Conservation (phyloP, 2,888 invertebrate genomes). For the Theodoxus fluviatilis region DNA sequence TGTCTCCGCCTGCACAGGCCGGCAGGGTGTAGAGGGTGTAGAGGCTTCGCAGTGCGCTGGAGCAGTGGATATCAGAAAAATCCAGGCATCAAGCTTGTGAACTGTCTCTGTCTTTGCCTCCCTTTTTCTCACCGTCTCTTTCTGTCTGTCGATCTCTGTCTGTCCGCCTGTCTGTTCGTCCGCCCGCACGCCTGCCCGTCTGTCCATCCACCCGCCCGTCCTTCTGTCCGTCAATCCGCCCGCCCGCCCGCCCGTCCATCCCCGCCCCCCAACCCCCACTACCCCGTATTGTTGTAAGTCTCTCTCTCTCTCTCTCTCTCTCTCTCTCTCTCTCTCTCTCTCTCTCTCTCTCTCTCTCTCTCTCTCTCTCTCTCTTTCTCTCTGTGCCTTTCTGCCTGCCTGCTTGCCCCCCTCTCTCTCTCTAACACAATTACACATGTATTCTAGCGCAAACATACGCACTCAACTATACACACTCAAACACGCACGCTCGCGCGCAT, state of each 20-base stretch:
- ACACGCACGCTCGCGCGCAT: too few relatives aligned
- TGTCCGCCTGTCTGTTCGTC: constrained; percentile 3
- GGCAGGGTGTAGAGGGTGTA: neutral
- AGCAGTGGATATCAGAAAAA: too few relatives aligned
- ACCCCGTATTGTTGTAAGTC: neutral
- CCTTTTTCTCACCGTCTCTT: neutral
- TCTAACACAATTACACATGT: too few relatives aligned
- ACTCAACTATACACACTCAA: too few relatives aligned
- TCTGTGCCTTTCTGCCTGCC: too few relatives aligned
- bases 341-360: too few relatives aligned
- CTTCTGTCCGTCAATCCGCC: neutral
- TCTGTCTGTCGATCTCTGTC: neutral
- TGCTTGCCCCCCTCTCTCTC: too few relatives aligned
- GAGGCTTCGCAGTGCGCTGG: neutral
- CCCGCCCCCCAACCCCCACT: neutral
- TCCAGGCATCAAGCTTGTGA: too few relatives aligned
- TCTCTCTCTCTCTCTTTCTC: too few relatives aligned
- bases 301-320: neutral
- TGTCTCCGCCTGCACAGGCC: neutral
- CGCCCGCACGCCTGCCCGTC: too few relatives aligned
- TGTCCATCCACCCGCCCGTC: neutral
- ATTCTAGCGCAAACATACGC: too few relatives aligned
- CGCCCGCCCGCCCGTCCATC: constrained; percentile 6
- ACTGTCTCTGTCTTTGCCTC: neutral
- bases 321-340: constrained; percentile 8